Evolutionary conservation across 2,113 vertebrate genomes (phyloP).

Genomic region (Mustela lutreola): DNA sequence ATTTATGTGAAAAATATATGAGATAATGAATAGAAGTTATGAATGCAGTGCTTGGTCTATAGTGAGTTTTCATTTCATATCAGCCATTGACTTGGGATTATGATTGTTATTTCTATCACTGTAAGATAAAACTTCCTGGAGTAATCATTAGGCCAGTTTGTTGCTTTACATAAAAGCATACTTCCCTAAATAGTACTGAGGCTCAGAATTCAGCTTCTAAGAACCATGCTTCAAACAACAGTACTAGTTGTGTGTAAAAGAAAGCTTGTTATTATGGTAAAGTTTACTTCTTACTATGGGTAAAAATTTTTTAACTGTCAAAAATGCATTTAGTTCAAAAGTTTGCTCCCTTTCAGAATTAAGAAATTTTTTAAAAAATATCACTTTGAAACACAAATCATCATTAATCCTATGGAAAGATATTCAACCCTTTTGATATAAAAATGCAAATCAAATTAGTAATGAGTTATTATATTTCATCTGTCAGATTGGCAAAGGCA

Average conservation of each 20-base stretch:
- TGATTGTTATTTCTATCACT: not conserved
- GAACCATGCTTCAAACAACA: not conserved
- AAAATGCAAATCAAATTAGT: constrained; percentile 8
- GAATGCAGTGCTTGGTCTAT: not conserved
- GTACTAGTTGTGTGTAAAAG: not conserved
- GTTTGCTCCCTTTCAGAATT: not conserved
- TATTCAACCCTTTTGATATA: not conserved
- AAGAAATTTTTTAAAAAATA: not conserved
- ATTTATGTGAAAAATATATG: not conserved
- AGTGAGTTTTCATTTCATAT: not conserved
- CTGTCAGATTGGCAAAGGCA: not conserved
- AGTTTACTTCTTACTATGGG: not conserved
- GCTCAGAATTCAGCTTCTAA: not conserved
- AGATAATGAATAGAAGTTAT: not conserved
- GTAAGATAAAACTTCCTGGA: not conserved
- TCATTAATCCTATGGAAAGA: not conserved
- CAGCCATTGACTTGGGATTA: constrained; percentile 10
- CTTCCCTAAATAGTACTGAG: not conserved
- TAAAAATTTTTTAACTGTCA: not conserved
- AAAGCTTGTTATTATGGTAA: not conserved
- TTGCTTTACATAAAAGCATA: not conserved
- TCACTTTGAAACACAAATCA: not conserved
- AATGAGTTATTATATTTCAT: not conserved
- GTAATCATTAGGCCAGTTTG: not conserved
- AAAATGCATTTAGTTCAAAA: not conserved